Evolutionary conservation across 2,797 vertebrate species (phyloP), one percentile per base, ranked within the genome.

Genomic region (Erethizon dorsatum): DNA sequence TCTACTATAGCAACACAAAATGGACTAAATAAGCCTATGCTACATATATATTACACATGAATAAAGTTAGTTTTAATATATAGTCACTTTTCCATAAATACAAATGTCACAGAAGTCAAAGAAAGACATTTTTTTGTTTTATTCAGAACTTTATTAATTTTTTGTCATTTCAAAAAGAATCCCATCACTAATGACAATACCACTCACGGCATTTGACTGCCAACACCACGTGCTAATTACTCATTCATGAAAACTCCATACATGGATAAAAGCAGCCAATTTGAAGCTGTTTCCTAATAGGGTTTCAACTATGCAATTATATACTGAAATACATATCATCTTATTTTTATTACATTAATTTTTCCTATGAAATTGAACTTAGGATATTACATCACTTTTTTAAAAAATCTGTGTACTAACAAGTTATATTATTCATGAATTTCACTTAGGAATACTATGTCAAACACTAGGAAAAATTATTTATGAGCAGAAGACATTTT

Each of bases 141-240:
- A 37, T 63, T 75, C 37, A 84, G 9, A 88, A 82, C 5, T 59
- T 71, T 71, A 50, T 50, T 88, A 13, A 52, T 11, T 33, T 83
- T 88, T 24, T 89, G 10, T 56, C 47, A 82, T 82, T 93, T 80
- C 2, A 61, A 45, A 85, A 92, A 90, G 83, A 96, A 93, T 86
- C 1, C 83, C 17, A 73, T 93, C 7, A 71, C 28, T 85, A 24
- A 41, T 69, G 45, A 5, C 7, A 56, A 75, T 28, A 15, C 1
- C 17, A 45, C 71, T 45, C 37, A 24, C 45, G 71, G 41, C 37
- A 26, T 73, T 47, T 26, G 12, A 26, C 41, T 67, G 65, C n/a
- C n/a, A 73, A 22, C 14, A 6, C 13, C 37, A 83, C 7, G 1
- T 61, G 6, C 26, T 31, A 33, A 28, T 28, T 41, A 28, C 7